Percentiles rank a stretch among this genome's conserved stretches.
phyloP scores from a whole-genome alignment of 2,113 vertebrate species.

The Todiramphus saurophagus region DNA sequence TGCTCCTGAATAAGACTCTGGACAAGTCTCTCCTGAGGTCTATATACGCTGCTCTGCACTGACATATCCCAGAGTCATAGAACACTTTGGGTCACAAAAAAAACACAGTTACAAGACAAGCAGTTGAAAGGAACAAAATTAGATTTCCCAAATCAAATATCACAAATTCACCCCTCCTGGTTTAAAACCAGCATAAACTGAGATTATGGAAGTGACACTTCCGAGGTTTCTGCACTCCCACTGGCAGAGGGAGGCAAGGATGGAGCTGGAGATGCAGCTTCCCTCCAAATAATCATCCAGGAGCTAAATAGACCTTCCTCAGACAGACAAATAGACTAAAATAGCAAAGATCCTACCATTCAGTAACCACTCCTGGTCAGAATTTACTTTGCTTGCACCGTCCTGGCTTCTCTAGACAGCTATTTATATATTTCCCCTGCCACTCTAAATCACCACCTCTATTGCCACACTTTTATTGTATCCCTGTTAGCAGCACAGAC shows the following conservation, averaged over 20 bases:
- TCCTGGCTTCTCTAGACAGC: not conserved
- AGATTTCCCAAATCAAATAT: constrained; percentile 14
- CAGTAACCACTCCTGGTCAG: not conserved
- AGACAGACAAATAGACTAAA: not conserved
- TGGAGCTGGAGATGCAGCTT: not conserved
- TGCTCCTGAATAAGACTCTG: not conserved
- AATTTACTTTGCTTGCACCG: not conserved
- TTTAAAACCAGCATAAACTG: not conserved
- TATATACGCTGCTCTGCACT: not conserved
- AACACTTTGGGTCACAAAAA: not conserved
- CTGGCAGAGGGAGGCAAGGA: not conserved
- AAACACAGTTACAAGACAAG: constrained; percentile 9
- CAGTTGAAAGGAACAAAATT: constrained; percentile 1
- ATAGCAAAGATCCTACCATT: not conserved
- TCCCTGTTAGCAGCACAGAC: not conserved
- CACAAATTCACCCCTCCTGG: not conserved
- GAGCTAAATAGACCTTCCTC: not conserved
- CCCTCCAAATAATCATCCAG: not conserved
- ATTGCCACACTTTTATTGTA: not conserved
- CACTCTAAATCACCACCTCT: constrained; percentile 1
- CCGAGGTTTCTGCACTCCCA: not conserved
- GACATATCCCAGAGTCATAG: not conserved
- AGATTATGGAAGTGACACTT: not conserved
- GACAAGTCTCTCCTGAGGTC: not conserved
- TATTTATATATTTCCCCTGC: not conserved